These are phyloP conservation scores for Melieria omissa DNA, from an alignment of 2,888 invertebrate genomes.

Conservation along the genomic window DNA sequence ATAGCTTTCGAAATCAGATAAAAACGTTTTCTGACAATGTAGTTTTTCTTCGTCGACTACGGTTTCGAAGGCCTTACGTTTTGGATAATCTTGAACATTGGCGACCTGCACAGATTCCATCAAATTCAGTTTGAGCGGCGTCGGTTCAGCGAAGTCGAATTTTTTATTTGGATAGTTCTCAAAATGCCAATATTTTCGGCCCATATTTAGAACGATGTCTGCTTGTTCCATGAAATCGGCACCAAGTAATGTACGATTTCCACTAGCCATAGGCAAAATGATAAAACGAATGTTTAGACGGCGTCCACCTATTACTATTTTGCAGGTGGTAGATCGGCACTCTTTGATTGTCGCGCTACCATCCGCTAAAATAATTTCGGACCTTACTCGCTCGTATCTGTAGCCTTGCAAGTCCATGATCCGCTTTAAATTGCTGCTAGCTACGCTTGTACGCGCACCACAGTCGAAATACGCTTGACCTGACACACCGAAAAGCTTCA, in stretches of 20 bases:
- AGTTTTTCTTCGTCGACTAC: too few species aligned
- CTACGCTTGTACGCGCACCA: conserved; percentile 35
- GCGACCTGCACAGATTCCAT: background rate
- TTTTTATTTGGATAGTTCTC: conserved; percentile 1
- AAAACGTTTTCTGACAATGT: too few species aligned
- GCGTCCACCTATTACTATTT: conserved; percentile 3
- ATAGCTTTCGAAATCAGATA: too few species aligned
- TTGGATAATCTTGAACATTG: too few species aligned
- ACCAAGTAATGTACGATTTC: conserved; percentile 38
- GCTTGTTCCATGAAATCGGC: conserved; percentile 40
- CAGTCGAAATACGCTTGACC: too few species aligned
- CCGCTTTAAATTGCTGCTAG: background rate
- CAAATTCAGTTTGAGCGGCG: conserved; percentile 9
- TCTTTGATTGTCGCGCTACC: conserved; percentile 7
- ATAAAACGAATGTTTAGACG: conserved; percentile 3
- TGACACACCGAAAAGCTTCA: background rate
- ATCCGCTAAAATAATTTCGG: conserved; percentile 3
- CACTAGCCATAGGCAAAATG: conserved; percentile 23
- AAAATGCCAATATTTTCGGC: conserved; percentile 26
- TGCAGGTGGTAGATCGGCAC: background rate
- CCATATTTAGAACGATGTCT: conserved; percentile 34
- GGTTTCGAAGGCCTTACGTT: too few species aligned
- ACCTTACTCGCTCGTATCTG: background rate
- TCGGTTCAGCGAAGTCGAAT: conserved; percentile 4
- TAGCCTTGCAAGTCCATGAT: too few species aligned